A percentile compares a stretch with the other conserved stretches of the same genome.
These are phyloP conservation scores for Homalodisca vitripennis DNA, from an alignment of 1,140 invertebrate species.

Conservation along the genomic window DNA sequence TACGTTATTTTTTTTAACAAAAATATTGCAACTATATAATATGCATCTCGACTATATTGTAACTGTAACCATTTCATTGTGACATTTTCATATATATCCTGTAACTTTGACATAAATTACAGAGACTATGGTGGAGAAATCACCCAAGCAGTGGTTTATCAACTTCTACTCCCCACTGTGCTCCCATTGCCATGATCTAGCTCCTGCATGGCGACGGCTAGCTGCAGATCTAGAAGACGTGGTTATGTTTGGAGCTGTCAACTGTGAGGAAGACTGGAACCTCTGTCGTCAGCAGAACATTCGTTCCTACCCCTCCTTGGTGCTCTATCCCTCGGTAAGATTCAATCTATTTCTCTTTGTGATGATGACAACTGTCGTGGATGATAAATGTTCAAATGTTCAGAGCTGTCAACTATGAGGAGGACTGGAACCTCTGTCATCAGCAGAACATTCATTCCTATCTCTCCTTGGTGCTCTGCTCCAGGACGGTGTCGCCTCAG, in stretches of 20 bases:
- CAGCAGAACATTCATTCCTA: slow-evolving; percentile 64
- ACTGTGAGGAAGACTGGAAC: slow-evolving; percentile 74
- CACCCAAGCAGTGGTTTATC: slow-evolving; percentile 73
- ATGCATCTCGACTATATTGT: too few relatives aligned
- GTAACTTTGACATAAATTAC: neutral
- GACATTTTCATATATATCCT: neutral
- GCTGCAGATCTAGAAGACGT: slow-evolving; percentile 70
- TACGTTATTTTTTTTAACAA: too few relatives aligned
- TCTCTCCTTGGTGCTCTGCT: slow-evolving; percentile 65
- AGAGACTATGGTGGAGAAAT: slow-evolving; percentile 62
- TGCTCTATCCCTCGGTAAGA: slow-evolving; percentile 54
- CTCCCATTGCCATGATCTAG: slow-evolving; percentile 78
- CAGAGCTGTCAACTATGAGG: slow-evolving; percentile 81
- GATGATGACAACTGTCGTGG: too few relatives aligned
- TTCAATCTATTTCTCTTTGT: too few relatives aligned
- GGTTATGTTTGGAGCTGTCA: slow-evolving; percentile 73
- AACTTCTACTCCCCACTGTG: slow-evolving; percentile 87
- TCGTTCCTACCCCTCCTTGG: slow-evolving; percentile 66
- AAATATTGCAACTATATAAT: too few relatives aligned
- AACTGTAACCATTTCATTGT: neutral
- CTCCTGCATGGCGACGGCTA: slow-evolving; percentile 74
- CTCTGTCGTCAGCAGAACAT: slow-evolving; percentile 67
- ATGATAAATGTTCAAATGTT: too few relatives aligned
- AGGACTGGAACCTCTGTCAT: slow-evolving; percentile 68
- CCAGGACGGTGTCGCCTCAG: too few relatives aligned